Evolutionary conservation across 2,113 vertebrate genomes (phyloP), one percentile per base, ranked within the genome.

Genomic region (Hyla sarda): DNA sequence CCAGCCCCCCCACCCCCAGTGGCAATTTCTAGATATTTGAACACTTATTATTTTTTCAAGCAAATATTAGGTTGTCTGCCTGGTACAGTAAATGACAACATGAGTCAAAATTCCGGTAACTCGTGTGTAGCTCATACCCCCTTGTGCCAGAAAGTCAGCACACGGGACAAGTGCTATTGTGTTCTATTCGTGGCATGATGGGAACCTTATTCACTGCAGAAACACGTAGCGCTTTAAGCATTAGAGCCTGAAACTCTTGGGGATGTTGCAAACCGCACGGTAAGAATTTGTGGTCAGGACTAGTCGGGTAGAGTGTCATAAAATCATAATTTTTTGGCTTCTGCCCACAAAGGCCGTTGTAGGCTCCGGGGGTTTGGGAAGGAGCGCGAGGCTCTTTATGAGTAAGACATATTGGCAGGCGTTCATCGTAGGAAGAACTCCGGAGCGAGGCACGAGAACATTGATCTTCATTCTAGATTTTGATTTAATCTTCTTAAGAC

Each of bases 51-150:
- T 80, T 47, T 28, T 45, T 32, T 11, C 30, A 81, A 86, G 48
- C 11, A 80, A 72, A 23, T 80, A 2, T 81, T 67, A 11, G 14
- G 0, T 0, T 6, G 45, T 41, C 17, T 88, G 87, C 71, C 77
- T 72, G 65, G 60, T 85, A 65, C 65, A 84, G 84, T 73, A 81
- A 60, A 72, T 76, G 0, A 10, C 80, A 89, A 88, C 87, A 79
- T 50, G 0, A 90, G 89, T 89, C 89, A 84, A 12, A 87, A 89
- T 89, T 71, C 84, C 87, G 14, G 62, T 80, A 87, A 82, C 17
- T 75, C 14, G 50, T 58, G 8, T 6, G 58, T 85, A 86, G 89
- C 81, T 69, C 67, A 82, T 89, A 86, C n/a, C 2, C 9, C 2
- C 56, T 87, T 62, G 16, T 88, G 11, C 81, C 89, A 25, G 83